Conservation (phyloP, 2,888 invertebrate species). For the Chaetogeoica ovagalla region DNA sequence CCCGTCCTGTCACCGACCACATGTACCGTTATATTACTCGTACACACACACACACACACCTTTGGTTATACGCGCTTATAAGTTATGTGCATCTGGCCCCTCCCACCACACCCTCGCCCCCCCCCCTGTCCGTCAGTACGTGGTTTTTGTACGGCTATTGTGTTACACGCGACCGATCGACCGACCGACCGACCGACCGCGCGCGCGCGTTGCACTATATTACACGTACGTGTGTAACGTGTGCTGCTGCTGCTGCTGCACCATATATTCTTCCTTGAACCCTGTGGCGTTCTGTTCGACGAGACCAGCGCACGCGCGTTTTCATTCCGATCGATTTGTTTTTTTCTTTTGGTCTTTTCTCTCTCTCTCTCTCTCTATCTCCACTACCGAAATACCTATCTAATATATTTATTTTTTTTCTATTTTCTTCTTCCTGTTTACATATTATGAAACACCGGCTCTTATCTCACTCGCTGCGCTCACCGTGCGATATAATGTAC, state of each 20-base stretch:
- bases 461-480: no score
- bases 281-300: not conserved
- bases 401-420: no score
- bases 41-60: not conserved
- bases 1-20: constrained; percentile 29
- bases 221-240: no score
- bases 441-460: not conserved
- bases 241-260: no score
- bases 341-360: constrained; percentile 8
- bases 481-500: no score
- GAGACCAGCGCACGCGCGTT: constrained; percentile 1
- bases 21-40: constrained; percentile 41
- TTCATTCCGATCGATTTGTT: constrained; percentile 42
- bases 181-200: no score
- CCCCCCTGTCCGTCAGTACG: no score
- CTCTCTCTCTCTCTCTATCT: not conserved
- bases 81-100: constrained; percentile 48
- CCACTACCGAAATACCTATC: constrained; percentile 27
- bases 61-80: constrained; percentile 10
- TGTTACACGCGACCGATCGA: constrained; percentile 25
- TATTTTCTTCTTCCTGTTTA: not conserved
- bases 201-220: not conserved
- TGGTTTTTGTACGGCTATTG: constrained; percentile 49
- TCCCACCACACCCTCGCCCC: no score
- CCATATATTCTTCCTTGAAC: constrained; percentile 51